A percentile compares a stretch with the other conserved stretches of the same genome.
Conservation (phyloP, 2,113 vertebrate species). For the Panthera leo region DNA sequence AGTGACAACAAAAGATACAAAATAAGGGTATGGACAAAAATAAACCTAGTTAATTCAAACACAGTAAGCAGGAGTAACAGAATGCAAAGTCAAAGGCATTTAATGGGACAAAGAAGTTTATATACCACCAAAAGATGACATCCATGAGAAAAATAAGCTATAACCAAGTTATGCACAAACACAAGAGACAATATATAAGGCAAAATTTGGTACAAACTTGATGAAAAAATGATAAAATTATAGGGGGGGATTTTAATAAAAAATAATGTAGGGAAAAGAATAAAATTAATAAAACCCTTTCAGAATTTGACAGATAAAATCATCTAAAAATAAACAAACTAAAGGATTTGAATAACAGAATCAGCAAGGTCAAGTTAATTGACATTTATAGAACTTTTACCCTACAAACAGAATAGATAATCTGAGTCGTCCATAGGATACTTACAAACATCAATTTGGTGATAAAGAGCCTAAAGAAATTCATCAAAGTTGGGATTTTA, state of each 20-base stretch:
- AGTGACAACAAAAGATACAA: background rate
- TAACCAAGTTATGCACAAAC: background rate
- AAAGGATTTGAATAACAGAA: conserved; percentile 47
- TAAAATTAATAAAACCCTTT: conserved; percentile 6
- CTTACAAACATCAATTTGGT: conserved; percentile 31
- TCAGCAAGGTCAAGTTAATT: conserved; percentile 47
- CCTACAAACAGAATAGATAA: conserved; percentile 34
- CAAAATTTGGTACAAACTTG: background rate
- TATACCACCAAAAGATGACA: background rate
- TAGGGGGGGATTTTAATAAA: conserved; percentile 46
- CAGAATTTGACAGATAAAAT: conserved; percentile 11
- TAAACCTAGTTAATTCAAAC: background rate
- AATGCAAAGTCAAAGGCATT: conserved; percentile 6
- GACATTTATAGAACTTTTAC: conserved; percentile 37
- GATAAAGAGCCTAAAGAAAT: conserved; percentile 32
- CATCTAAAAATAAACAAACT: conserved; percentile 50
- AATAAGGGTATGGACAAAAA: background rate
- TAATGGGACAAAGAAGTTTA: background rate
- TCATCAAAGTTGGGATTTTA: conserved; percentile 9
- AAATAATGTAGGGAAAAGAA: no score
- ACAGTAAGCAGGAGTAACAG: background rate
- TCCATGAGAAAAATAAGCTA: background rate
- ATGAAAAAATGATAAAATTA: conserved; percentile 35
- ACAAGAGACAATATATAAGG: background rate
- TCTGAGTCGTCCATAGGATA: conserved; percentile 6